Evolutionary conservation across 2,888 invertebrate species (phyloP), one percentile per base, ranked within the genome.

Genomic region (Erynnis tages): DNA sequence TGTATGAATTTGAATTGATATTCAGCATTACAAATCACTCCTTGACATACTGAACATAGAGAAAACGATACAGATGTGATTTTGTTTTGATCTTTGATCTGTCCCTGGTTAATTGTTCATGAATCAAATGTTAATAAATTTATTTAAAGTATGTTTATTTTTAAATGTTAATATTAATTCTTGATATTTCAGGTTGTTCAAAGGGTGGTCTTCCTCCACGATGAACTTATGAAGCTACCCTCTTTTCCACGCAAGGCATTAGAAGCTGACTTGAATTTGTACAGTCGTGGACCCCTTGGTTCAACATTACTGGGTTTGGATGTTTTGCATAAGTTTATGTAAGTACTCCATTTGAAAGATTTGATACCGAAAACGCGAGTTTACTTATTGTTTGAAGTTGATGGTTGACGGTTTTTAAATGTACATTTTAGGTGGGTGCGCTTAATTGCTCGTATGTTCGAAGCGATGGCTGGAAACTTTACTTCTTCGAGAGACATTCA

Each of bases 201-300:
- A 87, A 92, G 99, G 59, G 98, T 99, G 2, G 98, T 98, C 1
- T 99, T 99, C 75, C 91, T 99, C 4, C 99, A 99, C 78, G 99
- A 99, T 71, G 99, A 99, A 79, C 91, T 99, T 5, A 98, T 98
- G 94, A 99, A 99, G 76, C 90, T 99, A 5, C 99, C 99, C 0
- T 97, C 99, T 0, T 99, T 99, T 77, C 99, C 99, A 0, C 92
- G 99, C 21, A 99, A 99, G 85, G 98, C 99, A 1, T 87, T 99
- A 0, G 99, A 99, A 82, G 96, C 98, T 0, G 98, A 99, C 78
- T 92, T 99, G 62, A 96, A 97, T 68, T 91, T 98, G 34, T 97
- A 97, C 80, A 94, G 95, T 71, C 95, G 96, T 0, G 97, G 97
- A 6, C 94, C 95, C 66, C 92, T 97, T 64, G 98, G 98, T 40